Base-by-base conservation (phyloP, 1,140 invertebrate genomes). In the Brachionus angularis region DNA sequence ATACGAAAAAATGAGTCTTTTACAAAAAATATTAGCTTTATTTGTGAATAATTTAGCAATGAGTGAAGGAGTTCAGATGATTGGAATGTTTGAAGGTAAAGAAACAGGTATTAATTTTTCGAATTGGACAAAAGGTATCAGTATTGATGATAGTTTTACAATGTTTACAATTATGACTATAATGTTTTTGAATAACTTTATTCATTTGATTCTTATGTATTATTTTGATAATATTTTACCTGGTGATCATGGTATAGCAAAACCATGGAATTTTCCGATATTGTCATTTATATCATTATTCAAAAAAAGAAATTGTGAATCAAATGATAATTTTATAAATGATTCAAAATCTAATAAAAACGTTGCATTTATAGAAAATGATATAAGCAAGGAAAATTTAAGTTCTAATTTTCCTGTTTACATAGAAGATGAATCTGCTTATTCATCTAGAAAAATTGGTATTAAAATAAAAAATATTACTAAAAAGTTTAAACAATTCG, bases 241-340 rank as follows among this genome's bases (percentile, higher is more conserved):
- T 7, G 77, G 77, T 50, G 78, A 81, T 49, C 82, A 76, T 61
- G 89, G 89, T 0, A 85, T 89, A 0, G 84, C 86, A 0, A 80
- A 85, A 71, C 86, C 86, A 1, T 90, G 88, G 87, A 88, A 90
- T 75, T 91, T 88, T 72, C 87, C 86, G 1, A 86, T 89, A 50
- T 87, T 84, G 31, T 10, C 16, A 81, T 82, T 77, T 75, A 74
- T 10, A 3, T 29, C 33, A 39, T 71, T 71, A 21, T 52, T 50
- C 10, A 42, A 29, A 31, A 36, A 16, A 50, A 71, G 53, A 29
- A 10, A 31, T 16, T 53, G 27, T 27, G 67, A 71, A 29, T 53
- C 67, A 21, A 46, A 46, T 16, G 27, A 46, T n/a, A 64, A 18
- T 33, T 44, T 44, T 46, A 23, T 42, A 14, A 29, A 52, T 23